Evolutionary conservation across 2,797 vertebrate genomes (phyloP).

Genomic region (Clarias laeviceps): DNA sequence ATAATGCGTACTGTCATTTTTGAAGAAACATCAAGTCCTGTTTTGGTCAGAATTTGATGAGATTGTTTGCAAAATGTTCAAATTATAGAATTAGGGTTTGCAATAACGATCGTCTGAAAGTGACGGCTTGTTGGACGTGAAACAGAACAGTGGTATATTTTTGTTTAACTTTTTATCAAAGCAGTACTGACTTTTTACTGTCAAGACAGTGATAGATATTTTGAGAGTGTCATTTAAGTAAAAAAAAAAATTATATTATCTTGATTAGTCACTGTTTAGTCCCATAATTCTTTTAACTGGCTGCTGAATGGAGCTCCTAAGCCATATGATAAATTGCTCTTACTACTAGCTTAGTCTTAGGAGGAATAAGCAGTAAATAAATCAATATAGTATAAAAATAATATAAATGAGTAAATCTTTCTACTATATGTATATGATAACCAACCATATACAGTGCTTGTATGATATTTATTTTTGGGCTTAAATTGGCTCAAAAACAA

Average conservation of each 20-base stretch:
- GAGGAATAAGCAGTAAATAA: neutral
- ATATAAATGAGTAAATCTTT: neutral
- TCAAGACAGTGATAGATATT: neutral
- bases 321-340: neutral
- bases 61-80: neutral
- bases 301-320: neutral
- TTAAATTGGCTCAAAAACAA: neutral
- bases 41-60: neutral
- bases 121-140: neutral
- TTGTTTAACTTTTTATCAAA: neutral
- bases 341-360: neutral
- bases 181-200: neutral
- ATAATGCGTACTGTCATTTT: neutral
- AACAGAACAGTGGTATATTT: neutral
- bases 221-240: neutral
- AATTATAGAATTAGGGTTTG: neutral
- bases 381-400: too few species aligned
- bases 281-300: neutral
- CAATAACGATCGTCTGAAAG: too few species aligned
- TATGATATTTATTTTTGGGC: neutral
- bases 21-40: neutral
- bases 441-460: neutral
- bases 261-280: neutral
- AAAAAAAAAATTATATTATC: neutral
- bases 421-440: neutral